These are phyloP conservation scores for Chesias legatella DNA, from an alignment of 2,888 invertebrate species.

Conservation along the genomic window DNA sequence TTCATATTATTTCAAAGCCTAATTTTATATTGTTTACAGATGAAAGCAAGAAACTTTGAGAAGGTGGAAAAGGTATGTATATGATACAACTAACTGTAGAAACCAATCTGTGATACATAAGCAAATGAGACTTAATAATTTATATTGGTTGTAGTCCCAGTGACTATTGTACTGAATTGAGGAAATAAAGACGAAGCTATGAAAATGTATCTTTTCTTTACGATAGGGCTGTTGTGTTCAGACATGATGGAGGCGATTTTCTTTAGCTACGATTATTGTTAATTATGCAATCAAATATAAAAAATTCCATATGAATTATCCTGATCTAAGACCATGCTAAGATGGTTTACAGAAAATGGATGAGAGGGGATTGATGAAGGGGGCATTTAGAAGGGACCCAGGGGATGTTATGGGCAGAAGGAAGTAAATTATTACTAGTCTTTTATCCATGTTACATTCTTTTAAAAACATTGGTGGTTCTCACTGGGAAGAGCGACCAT, in stretches of 20 bases:
- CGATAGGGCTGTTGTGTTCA: constrained; percentile 74
- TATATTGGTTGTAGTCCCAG: constrained; percentile 1
- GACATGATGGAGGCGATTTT: constrained; percentile 74
- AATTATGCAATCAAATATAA: background rate
- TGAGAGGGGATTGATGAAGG: too few relatives aligned
- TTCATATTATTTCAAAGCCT: background rate
- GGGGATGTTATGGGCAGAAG: too few relatives aligned
- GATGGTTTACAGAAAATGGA: too few relatives aligned
- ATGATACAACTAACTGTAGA: constrained; percentile 35
- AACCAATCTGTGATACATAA: constrained; percentile 37
- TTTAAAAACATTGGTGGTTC: too few relatives aligned
- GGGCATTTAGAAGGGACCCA: too few relatives aligned
- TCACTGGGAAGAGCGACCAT: too few relatives aligned
- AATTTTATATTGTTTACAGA: constrained; percentile 82
- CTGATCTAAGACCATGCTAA: too few relatives aligned
- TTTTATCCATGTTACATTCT: too few relatives aligned
- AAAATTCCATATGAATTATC: too few relatives aligned
- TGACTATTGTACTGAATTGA: constrained; percentile 5
- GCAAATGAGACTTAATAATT: constrained; percentile 10
- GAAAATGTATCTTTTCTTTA: constrained; percentile 62
- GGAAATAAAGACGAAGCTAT: constrained; percentile 51
- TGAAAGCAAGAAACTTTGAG: constrained; percentile 98
- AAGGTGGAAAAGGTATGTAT: constrained; percentile 97
- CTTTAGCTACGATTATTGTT: constrained; percentile 34
- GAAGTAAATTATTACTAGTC: too few relatives aligned